Base-by-base conservation (phyloP, 1,140 invertebrate species). In the Cyclargus thomasi region DNA sequence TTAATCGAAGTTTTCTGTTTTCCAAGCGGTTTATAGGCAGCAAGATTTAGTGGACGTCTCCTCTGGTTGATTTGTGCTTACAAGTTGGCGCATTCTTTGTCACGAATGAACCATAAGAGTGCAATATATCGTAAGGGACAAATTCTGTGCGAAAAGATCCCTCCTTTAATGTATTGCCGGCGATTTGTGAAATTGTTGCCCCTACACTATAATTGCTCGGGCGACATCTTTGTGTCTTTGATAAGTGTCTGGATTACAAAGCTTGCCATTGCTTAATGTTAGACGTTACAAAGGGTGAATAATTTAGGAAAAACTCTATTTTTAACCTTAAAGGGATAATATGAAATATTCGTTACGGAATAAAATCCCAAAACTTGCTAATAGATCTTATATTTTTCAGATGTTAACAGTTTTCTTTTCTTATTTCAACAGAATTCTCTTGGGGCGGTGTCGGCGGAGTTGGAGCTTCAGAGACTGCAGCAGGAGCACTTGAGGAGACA, bases 391-490 rank as follows among this genome's bases (percentile, higher is more conserved):
- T 29, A 4, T 4, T 29, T 29, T 29, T 5, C 29, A 29, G 29
- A 5, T 8, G 1, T 23, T 63, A 23, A 64, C 22, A n/a, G 16
- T 8, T 36, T n/a, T 65, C 53, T 53, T 67, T 16, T 29, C 8
- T 29, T 8, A 29, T 29, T 63, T 70, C 77, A 80, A 1, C 80
- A 90, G 87, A 88, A 84, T 62, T 47, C 39, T 1, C 83, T 88
- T 29, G 82, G 84, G 35, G 84, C 86, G 64, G 83, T 87, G 63
- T 80, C 81, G 23, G 87, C 87, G 3, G 85, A 90, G 66, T 20
- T 88, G 74, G 85, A 88, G 68, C 71, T 90, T 4, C 87, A 88
- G 67, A 75, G 87, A 78, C 74, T 90, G 68, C 85, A 88, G 59
- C 87, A 90, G 64, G 87, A 90, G 18, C 87, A 90, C 23, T 73